phyloP scores from a whole-genome alignment of 2,888 invertebrate species.

The Chromoteleia sp. region DNA sequence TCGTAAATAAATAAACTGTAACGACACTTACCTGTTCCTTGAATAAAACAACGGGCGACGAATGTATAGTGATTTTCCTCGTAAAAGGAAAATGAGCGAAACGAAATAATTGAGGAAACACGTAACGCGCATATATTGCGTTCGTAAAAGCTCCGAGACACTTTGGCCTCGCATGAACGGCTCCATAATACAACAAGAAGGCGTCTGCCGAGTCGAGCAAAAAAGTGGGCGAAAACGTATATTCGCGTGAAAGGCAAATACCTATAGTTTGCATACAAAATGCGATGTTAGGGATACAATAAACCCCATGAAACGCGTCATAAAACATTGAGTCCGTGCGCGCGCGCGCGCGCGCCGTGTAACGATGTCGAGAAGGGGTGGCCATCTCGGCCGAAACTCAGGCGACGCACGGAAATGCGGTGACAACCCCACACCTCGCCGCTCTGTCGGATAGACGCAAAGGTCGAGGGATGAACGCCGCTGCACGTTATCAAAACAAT shows the following conservation, averaged over 20 bases:
- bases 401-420: conserved; percentile 34
- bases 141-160: conserved; percentile 57
- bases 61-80: conserved; percentile 62
- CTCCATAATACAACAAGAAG: conserved; percentile 49
- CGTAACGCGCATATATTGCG: conserved; percentile 56
- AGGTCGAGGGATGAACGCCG: conserved; percentile 22
- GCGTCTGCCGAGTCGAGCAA: conserved; percentile 28
- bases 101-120: conserved; percentile 65
- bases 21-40: conserved; percentile 48
- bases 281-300: conserved; percentile 39
- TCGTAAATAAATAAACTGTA: conserved; percentile 51
- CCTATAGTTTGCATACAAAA: conserved; percentile 54
- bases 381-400: conserved; percentile 36
- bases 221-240: conserved; percentile 20
- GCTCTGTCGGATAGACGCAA: conserved; percentile 5
- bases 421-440: conserved; percentile 30
- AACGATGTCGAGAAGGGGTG: conserved; percentile 8
- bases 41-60: conserved; percentile 53
- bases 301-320: conserved; percentile 55
- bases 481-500: conserved; percentile 32
- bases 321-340: conserved; percentile 47
- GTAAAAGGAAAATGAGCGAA: conserved; percentile 59
- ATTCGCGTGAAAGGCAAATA: conserved; percentile 21
- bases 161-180: conserved; percentile 50
- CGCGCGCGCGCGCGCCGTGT: conserved; percentile 7